Evolutionary conservation across 2,888 invertebrate species (phyloP).

Genomic region (Lochmaea crataegi): DNA sequence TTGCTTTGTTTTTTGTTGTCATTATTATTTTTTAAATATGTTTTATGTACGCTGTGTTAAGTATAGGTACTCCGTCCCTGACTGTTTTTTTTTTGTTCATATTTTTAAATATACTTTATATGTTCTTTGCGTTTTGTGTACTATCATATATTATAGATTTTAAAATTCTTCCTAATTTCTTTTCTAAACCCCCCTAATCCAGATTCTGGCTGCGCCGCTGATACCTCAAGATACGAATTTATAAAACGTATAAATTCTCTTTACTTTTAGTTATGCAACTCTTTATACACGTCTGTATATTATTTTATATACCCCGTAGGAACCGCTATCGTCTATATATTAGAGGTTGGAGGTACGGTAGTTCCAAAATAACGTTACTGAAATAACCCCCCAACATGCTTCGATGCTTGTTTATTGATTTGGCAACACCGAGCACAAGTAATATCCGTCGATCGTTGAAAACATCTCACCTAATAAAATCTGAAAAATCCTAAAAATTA

Average conservation of each 20-base stretch:
- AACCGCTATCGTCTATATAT: not conserved
- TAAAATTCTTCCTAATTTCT: too few species aligned
- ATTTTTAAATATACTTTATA: too few species aligned
- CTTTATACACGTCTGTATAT: not conserved
- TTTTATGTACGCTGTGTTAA: too few species aligned
- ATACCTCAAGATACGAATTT: not conserved
- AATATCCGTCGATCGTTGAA: conserved; percentile 17
- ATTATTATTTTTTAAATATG: too few species aligned
- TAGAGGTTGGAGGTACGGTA: not conserved
- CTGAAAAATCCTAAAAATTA: not conserved
- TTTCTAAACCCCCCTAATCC: too few species aligned
- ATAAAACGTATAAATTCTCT: not conserved
- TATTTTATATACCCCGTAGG: not conserved
- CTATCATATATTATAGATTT: too few species aligned
- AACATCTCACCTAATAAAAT: conserved; percentile 1
- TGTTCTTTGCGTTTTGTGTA: too few species aligned
- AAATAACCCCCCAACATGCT: not conserved
- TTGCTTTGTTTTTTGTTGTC: too few species aligned
- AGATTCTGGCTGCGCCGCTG: too few species aligned
- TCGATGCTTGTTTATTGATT: conserved; percentile 13
- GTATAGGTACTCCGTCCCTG: too few species aligned
- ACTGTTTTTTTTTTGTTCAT: too few species aligned
- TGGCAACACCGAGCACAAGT: conserved; percentile 9
- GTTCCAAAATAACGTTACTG: conserved; percentile 3
- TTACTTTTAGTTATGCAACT: not conserved